Base-by-base conservation (phyloP, 1,140 invertebrate genomes). In the Drosophila sproati region DNA sequence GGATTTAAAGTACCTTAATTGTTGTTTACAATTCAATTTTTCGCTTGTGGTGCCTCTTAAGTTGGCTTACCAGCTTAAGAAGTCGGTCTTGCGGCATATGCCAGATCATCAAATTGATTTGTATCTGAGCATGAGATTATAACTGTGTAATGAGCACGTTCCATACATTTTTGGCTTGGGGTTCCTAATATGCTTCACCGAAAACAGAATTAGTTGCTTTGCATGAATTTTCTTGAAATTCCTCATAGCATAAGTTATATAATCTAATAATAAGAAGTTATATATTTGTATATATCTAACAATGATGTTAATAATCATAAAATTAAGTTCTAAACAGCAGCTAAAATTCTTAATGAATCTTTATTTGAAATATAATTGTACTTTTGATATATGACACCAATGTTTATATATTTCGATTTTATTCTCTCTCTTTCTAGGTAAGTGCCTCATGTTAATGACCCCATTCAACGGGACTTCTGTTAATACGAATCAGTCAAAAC, bases 1-100 rank as follows among this genome's bases (percentile, higher is more conserved):
- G 50, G 57, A 39, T 75, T 71, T 71, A 55, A 73, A 80, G 60
- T 81, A 69, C 54, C 67, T 67, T 83, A 83, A 83, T 80, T 83
- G 68, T 83, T 85, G 77, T 83, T 83, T 85, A 83, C 81, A 85
- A 85, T 85, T 85, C 68, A 57, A 69, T 80, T 81, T 75, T 20
- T 20, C 20, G 20, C 20, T 20, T 20, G 20, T 20, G 20, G 20
- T 20, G 20, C 41, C n/a, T 41, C 8, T 63, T 63, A 57, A 41
- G 64, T 50, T 68, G 64, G 64, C 64, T 68, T 73, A 57, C 5
- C 10, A 51, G 35, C 70, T 73, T 73, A 67, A 51, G 20, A 48
- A 56, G 61, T 59, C 31, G 43, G 28, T 39, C 10, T 3, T 69
- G 57, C 29, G 60, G 51, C 68, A 55, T 72, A 72, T 64, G 61